Evolutionary conservation across 2,797 vertebrate genomes (phyloP), one percentile per base, ranked within the genome.

Genomic region (Cuculus canorus): DNA sequence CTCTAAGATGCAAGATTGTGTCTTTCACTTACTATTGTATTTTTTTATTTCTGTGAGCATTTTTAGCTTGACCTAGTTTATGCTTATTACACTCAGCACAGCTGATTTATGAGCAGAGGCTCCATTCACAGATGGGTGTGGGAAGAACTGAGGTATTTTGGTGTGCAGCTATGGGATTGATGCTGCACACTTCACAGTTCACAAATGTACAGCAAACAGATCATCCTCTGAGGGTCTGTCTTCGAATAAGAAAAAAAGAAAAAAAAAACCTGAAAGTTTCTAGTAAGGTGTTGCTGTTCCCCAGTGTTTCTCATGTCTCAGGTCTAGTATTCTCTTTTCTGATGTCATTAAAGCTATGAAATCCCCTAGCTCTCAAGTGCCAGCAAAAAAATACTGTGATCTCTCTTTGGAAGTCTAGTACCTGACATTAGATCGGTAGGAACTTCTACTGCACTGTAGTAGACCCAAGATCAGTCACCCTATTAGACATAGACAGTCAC

Each of bases 31-130:
- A 19, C 54, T 76, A 35, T 47, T 86, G n/a, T 17, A 8, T 13
- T 78, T 88, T 88, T 92, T 52, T 60, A 37, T 93, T 87, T 87
- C 75, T 17, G 7, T 85, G 60, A 60, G 32, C 10, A 5, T 63
- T 90, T 93, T 88, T 77, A 88, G n/a, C 70, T 75, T 66, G 72
- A 83, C 88, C 76, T 87, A 85, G 22, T 82, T 94, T 82, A 65
- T 69, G 50, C 63, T 89, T 71, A 64, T 79, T 82, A 48, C 82
- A 85, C 60, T 68, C 33, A 45, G 64, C 6, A 18, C 3, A 47
- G 59, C 39, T 76, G 86, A 82, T 82, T 79, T 92, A 48, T 39
- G 54, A 79, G 63, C 75, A 79, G 59, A 80, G 50, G 35, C 35
- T 80, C 60, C 60, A 25, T 69, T 80, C 84, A 60, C 59, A 82